A percentile compares a stretch with the other conserved stretches of the same genome.
phyloP scores from a whole-genome alignment of 2,888 invertebrate genomes.

The Nomada ferruginata region DNA sequence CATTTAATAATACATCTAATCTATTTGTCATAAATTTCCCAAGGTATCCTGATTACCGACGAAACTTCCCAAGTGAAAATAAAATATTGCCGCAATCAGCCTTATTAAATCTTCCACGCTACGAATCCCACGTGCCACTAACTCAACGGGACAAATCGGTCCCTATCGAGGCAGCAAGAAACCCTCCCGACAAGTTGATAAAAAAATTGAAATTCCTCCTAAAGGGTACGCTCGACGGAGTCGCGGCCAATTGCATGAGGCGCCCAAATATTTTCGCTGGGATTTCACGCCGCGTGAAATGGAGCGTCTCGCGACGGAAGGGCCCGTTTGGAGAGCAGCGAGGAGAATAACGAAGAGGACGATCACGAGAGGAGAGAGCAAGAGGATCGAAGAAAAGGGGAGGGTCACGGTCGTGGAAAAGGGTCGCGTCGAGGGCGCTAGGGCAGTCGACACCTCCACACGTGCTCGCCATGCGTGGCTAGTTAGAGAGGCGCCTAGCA shows the following conservation, averaged over 20 bases:
- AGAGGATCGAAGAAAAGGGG: constrained; percentile 27
- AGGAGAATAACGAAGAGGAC: background rate
- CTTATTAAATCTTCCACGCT: too few relatives aligned
- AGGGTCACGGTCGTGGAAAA: constrained; percentile 69
- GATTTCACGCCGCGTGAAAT: constrained; percentile 75
- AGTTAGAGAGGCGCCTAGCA: constrained; percentile 76
- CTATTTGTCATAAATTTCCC: background rate
- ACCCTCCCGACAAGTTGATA: background rate
- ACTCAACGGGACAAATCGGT: background rate
- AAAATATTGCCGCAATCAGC: too few relatives aligned
- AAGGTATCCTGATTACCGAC: too few relatives aligned
- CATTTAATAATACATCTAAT: too few relatives aligned
- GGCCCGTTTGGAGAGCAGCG: background rate
- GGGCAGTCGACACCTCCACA: constrained; percentile 83
- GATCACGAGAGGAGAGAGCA: constrained; percentile 5
- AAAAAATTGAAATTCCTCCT: constrained; percentile 21
- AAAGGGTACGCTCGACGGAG: constrained; percentile 2
- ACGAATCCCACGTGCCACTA: too few relatives aligned
- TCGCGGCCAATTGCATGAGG: constrained; percentile 71
- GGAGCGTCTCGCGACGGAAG: constrained; percentile 62
- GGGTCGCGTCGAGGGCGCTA: constrained; percentile 64
- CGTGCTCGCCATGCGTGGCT: constrained; percentile 83
- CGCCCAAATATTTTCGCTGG: constrained; percentile 75
- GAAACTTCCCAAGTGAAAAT: too few relatives aligned
- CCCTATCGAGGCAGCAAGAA: background rate